These are phyloP conservation scores for Zelleria hepariella DNA, from an alignment of 2,888 invertebrate genomes.

Conservation along the genomic window DNA sequence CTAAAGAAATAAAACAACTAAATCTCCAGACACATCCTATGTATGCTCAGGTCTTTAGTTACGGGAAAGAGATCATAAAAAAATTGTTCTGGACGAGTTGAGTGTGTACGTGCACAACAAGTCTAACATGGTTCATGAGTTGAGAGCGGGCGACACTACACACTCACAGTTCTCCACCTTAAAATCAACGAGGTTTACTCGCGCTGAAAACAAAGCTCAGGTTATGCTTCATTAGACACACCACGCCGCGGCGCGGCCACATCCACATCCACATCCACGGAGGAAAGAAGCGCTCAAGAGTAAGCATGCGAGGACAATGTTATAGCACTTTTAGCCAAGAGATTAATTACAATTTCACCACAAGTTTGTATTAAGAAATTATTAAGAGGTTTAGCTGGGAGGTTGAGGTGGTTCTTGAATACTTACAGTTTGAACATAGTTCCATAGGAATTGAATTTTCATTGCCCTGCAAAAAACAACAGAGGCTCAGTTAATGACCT, in stretches of 20 bases:
- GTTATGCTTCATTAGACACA: slow-evolving; percentile 38
- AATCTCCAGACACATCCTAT: background rate
- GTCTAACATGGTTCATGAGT: slow-evolving; percentile 45
- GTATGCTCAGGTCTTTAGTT: background rate
- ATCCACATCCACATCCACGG: background rate
- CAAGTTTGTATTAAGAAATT: background rate
- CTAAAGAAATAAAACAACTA: background rate
- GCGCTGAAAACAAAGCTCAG: slow-evolving; percentile 70
- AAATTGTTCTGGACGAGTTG: slow-evolving; percentile 47
- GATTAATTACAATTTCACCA: background rate
- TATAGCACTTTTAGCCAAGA: background rate
- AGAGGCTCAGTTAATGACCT: too few relatives aligned
- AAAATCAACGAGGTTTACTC: slow-evolving; percentile 74
- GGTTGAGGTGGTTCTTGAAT: slow-evolving; percentile 15
- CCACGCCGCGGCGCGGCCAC: background rate
- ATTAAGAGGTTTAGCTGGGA: background rate
- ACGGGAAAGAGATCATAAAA: slow-evolving; percentile 16
- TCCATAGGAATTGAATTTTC: slow-evolving; percentile 97
- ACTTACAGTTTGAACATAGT: slow-evolving; percentile 96
- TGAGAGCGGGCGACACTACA: slow-evolving; percentile 55
- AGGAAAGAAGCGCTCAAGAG: background rate
- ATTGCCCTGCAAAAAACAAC: slow-evolving; percentile 87
- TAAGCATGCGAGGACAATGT: slow-evolving; percentile 3
- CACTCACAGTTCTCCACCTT: slow-evolving; percentile 74
- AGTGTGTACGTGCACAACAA: slow-evolving; percentile 53